Evolutionary conservation across 2,888 invertebrate genomes (phyloP), one percentile per base, ranked within the genome.

Genomic region (Synanthedon vespiformis): DNA sequence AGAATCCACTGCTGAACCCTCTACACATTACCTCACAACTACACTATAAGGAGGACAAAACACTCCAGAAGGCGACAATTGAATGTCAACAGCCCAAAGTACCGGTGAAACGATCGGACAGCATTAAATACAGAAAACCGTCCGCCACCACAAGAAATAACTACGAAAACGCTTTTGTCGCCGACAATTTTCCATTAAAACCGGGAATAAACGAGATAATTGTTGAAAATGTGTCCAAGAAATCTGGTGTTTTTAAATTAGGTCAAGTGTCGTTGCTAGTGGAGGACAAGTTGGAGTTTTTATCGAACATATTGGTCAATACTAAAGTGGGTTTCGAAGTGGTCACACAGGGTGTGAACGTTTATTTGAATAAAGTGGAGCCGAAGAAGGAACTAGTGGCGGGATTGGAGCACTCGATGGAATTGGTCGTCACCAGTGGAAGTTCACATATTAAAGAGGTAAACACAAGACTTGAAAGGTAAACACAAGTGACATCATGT

Each of bases 41-140:
- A 40, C 93, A 94, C 66, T 93, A 92, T 69, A 94, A 95, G 71
- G 94, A 96, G 73, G 95, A 96, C 72, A 93, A 92, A 66, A 92
- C 92, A 27, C 78, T 96, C 5, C 92, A 92, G 51, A 91, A 92
- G 59, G 94, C 93, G 0, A 92, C 92, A 2, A 91, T 95, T 2
- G 91, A 92, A 34, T 93, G 93, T 61, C 90, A 90, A 57, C 91
- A 90, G 63, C 88, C 89, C 0, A 92, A 92, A 71, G 83, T 88
- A 1, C 83, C 90, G 1, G 79, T 93, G 1, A 91, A 91, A 56
- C 87, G 94, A 14, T 92, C 93, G 0, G 93, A 93, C 64, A 94
- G 94, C 68, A 89, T 89, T 44, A 92, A 92, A 69, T 89, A 90
- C 59, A 86, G 92, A 44, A 92, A 93, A 76, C 89, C 92, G 0